A percentile compares a stretch with the other conserved stretches of the same genome.
Evolutionary conservation across 1,140 invertebrate genomes (phyloP).

Genomic region (Cyclina sinensis): DNA sequence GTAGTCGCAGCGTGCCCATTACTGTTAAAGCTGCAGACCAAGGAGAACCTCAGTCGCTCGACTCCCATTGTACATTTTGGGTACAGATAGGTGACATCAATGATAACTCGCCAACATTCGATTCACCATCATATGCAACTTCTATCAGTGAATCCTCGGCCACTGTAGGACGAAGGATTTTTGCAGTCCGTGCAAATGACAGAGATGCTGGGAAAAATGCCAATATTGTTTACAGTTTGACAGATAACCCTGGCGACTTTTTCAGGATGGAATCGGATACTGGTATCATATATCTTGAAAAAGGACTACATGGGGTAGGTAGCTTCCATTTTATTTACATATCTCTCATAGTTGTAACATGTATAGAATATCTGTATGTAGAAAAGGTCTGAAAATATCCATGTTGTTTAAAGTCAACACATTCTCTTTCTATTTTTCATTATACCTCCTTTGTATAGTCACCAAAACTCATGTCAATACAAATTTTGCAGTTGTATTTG

Average conservation of each 20-base stretch:
- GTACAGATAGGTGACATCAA: constrained; percentile 94
- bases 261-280: constrained; percentile 75
- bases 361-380: too few relatives aligned
- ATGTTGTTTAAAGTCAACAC: too few relatives aligned
- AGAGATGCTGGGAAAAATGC: constrained; percentile 72
- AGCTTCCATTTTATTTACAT: neutral
- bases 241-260: constrained; percentile 70
- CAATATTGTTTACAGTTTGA: constrained; percentile 71
- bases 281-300: constrained; percentile 76
- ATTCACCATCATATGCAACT: constrained; percentile 91
- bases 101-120: constrained; percentile 95
- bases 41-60: constrained; percentile 70
- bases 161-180: constrained; percentile 51
- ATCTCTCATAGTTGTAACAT: too few relatives aligned
- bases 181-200: constrained; percentile 71
- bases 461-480: too few relatives aligned
- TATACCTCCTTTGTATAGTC: too few relatives aligned
- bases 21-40: constrained; percentile 76
- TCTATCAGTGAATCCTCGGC: constrained; percentile 58
- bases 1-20: constrained; percentile 67
- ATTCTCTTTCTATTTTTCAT: too few relatives aligned
- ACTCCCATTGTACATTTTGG: constrained; percentile 87
- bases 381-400: too few relatives aligned
- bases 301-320: constrained; percentile 64
- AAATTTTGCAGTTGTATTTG: too few relatives aligned